Conservation (phyloP, 2,797 vertebrate species). For the Helostoma temminkii region DNA sequence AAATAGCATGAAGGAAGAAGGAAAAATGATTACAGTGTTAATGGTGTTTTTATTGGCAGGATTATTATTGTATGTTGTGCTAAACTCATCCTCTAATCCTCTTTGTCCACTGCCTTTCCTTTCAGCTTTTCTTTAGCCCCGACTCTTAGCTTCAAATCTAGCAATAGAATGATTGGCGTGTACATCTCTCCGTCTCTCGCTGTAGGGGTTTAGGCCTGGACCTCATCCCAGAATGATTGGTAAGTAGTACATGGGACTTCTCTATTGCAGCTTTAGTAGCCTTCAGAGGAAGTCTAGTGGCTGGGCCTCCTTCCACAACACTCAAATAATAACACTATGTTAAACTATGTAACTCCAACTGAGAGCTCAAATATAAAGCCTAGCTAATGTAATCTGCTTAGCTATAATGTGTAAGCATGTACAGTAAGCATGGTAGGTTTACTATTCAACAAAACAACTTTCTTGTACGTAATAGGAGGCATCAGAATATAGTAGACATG, state of each 20-base stretch:
- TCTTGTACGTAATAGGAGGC: too few species aligned
- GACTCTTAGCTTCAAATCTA: slow-evolving; percentile 8
- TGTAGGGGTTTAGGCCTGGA: not conserved
- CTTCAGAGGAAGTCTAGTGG: not conserved
- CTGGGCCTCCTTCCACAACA: not conserved
- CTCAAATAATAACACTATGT: not conserved
- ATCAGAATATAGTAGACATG: too few species aligned
- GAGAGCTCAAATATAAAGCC: not conserved
- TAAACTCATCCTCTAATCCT: not conserved
- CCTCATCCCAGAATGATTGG: slow-evolving; percentile 1
- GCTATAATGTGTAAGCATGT: not conserved
- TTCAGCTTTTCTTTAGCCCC: not conserved
- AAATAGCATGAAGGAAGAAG: slow-evolving; percentile 3
- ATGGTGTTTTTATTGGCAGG: slow-evolving; percentile 27
- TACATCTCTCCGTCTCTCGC: not conserved
- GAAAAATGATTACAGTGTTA: not conserved
- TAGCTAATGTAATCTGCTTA: not conserved
- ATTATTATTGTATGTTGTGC: not conserved
- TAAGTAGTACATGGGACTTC: not conserved
- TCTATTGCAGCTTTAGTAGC: not conserved
- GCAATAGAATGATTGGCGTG: not conserved
- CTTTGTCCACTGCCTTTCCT: not conserved
- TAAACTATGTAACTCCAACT: not conserved
- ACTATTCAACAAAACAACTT: too few species aligned
- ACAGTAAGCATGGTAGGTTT: not conserved